phyloP scores from a whole-genome alignment of 2,113 vertebrate genomes.

The Reinhardtius hippoglossoides region DNA sequence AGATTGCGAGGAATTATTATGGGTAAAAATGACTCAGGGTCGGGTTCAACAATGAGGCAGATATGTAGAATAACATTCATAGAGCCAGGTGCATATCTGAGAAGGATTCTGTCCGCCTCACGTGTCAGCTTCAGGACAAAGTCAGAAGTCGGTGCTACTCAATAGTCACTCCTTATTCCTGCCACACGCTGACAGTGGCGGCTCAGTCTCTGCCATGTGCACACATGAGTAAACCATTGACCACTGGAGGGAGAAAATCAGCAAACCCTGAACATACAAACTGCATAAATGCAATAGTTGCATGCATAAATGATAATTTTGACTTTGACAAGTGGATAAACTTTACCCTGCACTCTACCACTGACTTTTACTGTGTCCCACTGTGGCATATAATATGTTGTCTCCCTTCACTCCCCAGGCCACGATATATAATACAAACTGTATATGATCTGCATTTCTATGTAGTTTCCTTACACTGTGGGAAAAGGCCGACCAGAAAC shows the following conservation, averaged over 20 bases:
- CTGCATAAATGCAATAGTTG: background rate
- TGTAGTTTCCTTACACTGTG: conserved; percentile 3
- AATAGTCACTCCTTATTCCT: background rate
- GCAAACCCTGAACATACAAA: background rate
- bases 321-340: conserved; percentile 32
- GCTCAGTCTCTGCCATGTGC: background rate
- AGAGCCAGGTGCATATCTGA: too few relatives aligned
- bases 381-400: conserved; percentile 15
- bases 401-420: background rate
- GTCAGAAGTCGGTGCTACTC: background rate
- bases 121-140: background rate
- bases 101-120: too few relatives aligned
- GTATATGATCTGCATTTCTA: conserved; percentile 1
- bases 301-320: conserved; percentile 7
- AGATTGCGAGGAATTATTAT: too few relatives aligned
- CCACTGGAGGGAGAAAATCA: background rate
- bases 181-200: background rate
- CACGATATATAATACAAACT: conserved; percentile 7
- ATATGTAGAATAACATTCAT: too few relatives aligned
- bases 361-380: conserved; percentile 19
- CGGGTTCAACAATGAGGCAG: too few relatives aligned
- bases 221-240: background rate
- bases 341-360: background rate
- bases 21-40: background rate
- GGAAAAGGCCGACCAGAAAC: conserved; percentile 18